Evolutionary conservation across 2,888 invertebrate genomes (phyloP).

Genomic region (Coecobrya sp.): DNA sequence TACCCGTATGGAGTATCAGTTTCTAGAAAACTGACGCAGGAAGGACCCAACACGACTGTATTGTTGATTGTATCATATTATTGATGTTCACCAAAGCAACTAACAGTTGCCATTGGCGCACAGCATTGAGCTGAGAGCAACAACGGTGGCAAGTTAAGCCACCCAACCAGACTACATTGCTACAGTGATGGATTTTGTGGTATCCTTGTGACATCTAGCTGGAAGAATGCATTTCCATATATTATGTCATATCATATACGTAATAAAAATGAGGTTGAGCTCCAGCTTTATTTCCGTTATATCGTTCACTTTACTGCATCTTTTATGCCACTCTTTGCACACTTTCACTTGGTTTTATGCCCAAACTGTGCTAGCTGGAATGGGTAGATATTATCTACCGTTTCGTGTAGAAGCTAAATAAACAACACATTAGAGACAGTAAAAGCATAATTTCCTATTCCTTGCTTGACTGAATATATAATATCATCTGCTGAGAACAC

Average conservation of each 20-base stretch:
- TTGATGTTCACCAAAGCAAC: neutral
- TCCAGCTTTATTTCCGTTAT: neutral
- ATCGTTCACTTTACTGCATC: neutral
- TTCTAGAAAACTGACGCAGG: neutral
- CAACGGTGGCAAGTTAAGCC: neutral
- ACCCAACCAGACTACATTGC: neutral
- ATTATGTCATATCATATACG: neutral
- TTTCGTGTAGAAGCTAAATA: neutral
- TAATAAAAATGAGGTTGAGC: constrained; percentile 45
- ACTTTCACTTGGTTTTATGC: neutral
- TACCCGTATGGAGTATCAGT: neutral
- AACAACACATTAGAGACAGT: constrained; percentile 10
- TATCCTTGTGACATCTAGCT: constrained; percentile 48
- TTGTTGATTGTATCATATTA: too few relatives aligned
- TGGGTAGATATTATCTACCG: neutral
- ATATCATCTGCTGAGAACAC: constrained; percentile 35
- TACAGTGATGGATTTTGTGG: constrained; percentile 48
- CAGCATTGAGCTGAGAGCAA: neutral
- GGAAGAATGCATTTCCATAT: constrained; percentile 34
- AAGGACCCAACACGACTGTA: too few relatives aligned
- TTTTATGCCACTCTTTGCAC: neutral
- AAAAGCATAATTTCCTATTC: constrained; percentile 34
- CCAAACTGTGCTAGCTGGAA: neutral
- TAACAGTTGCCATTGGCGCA: too few relatives aligned
- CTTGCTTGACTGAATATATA: constrained; percentile 13